These are phyloP conservation scores for Notothenia rossii DNA, from an alignment of 2,113 vertebrate species.

Conservation along the genomic window DNA sequence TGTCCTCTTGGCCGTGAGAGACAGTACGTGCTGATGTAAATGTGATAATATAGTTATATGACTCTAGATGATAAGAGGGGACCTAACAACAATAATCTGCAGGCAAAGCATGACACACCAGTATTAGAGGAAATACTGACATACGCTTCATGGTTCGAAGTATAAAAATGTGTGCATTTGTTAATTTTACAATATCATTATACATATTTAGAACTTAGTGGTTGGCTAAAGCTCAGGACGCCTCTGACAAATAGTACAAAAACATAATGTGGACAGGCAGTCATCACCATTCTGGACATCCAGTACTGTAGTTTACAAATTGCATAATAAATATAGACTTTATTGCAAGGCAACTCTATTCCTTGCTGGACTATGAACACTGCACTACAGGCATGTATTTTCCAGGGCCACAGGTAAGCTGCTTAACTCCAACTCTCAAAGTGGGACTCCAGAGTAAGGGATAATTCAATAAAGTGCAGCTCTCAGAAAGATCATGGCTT, in stretches of 20 bases:
- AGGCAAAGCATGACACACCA: neutral
- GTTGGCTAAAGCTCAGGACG: too few relatives aligned
- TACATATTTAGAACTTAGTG: too few relatives aligned
- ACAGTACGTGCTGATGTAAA: conserved; percentile 2
- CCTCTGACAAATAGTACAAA: neutral
- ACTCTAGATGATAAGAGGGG: conserved; percentile 19
- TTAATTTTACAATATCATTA: too few relatives aligned
- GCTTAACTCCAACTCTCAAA: conserved; percentile 72
- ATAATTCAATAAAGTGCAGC: conserved; percentile 76
- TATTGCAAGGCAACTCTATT: conserved; percentile 36
- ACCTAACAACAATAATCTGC: neutral
- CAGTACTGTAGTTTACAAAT: conserved; percentile 15
- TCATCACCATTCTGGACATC: neutral
- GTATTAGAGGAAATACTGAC: conserved; percentile 2
- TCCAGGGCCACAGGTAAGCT: conserved; percentile 69
- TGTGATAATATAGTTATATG: conserved; percentile 21
- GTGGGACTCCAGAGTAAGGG: conserved; percentile 54
- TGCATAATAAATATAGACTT: conserved; percentile 37
- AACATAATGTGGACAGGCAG: neutral
- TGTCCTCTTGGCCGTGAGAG: conserved; percentile 28
- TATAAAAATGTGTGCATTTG: too few relatives aligned
- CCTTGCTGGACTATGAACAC: conserved; percentile 35
- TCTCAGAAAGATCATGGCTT: conserved; percentile 65
- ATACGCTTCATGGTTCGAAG: neutral
- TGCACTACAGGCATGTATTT: conserved; percentile 48